Evolutionary conservation across 2,797 vertebrate species (phyloP), one percentile per base, ranked within the genome.

Genomic region (Tragelaphus eurycerus): DNA sequence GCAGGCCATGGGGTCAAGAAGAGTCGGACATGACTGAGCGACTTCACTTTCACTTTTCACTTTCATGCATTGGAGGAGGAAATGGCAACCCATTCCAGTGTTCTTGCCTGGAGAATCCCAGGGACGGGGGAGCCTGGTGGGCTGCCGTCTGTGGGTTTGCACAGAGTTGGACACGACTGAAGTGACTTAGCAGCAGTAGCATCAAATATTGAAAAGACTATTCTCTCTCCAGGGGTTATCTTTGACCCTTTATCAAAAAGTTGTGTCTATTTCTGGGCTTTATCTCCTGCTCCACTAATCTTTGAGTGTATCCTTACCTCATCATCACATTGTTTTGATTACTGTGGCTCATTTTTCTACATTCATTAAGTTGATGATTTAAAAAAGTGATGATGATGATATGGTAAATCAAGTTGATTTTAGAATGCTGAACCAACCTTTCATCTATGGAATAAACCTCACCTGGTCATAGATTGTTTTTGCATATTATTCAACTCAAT

Each of bases 361-460:
- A 48, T 76, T 31, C 52, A 83, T 23, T 92, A 59, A 96, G 67
- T 57, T 86, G 43, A 62, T 82, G 9, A 79, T 60, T 90, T 38
- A 1, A 82, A 88, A 84, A 62, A 83, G 29, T 27, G 21, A 43
- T 74, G 67, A 67, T 84, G 31, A 48, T 89, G 60, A 89, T 52
- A 89, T 9, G 15, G 34, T 85, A 46, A 87, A 83, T 86, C n/a
- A 64, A 55, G 59, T 3, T 62, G 60, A 96, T 92, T 89, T 86
- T 46, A 88, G n/a, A 92, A 95, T 82, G 62, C n/a, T 95, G 55
- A 97, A 59, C 43, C 55, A 97, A 86, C 7, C 62, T 92, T 96
- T 55, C n/a, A 83, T 89, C 57, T 29, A 43, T 64, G 38, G 48
- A 95, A 59, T 81, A 93, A 88, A 81, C 7, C 11, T 86, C 48